Evolutionary conservation across 1,140 invertebrate genomes (phyloP).

Genomic region (Zophobas morio): DNA sequence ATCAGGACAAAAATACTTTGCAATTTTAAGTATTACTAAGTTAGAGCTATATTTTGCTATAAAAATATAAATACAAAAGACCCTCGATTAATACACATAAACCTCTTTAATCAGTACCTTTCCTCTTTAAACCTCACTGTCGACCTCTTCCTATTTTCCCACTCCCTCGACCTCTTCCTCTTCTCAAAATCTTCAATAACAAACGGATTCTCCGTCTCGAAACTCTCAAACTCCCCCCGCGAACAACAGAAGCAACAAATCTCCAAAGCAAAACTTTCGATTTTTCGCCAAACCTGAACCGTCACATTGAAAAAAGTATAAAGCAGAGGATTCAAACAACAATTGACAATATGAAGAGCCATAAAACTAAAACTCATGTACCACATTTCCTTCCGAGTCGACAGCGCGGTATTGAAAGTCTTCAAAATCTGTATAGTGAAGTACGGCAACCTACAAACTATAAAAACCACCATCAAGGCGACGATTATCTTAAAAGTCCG

Average conservation of each 20-base stretch:
- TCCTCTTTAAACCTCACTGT: constrained; percentile 8
- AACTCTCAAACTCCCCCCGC: constrained; percentile 63
- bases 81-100: too few species aligned
- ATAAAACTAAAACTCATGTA: constrained; percentile 69
- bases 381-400: constrained; percentile 60
- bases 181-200: constrained; percentile 8
- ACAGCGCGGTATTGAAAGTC: too few species aligned
- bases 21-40: too few species aligned
- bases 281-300: constrained; percentile 57
- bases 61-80: too few species aligned
- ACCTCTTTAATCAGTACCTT: neutral
- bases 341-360: constrained; percentile 69
- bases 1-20: too few species aligned
- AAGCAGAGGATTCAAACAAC: constrained; percentile 72
- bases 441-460: constrained; percentile 70
- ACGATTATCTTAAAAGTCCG: constrained; percentile 72
- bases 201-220: constrained; percentile 62
- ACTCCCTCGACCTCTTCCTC: neutral
- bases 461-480: constrained; percentile 70
- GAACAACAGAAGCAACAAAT: constrained; percentile 64
- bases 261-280: constrained; percentile 54
- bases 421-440: constrained; percentile 66
- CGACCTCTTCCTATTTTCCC: neutral
- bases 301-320: constrained; percentile 72
- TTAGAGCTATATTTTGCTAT: too few species aligned